Percentiles rank a stretch among this genome's conserved stretches.
Conservation (phyloP, 2,888 invertebrate species). For the Lutraria lutraria region DNA sequence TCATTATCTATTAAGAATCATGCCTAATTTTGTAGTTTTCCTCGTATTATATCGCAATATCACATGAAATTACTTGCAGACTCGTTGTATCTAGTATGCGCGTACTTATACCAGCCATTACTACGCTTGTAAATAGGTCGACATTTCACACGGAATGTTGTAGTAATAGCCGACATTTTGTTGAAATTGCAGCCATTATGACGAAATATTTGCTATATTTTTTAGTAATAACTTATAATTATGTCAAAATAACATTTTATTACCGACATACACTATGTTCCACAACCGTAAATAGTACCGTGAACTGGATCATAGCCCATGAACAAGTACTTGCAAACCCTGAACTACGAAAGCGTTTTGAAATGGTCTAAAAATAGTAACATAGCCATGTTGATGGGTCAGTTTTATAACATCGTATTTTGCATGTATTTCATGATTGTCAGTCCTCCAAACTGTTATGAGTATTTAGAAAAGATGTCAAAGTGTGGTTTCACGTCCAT, state of each 20-base stretch:
- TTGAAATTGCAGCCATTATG: conserved; percentile 67
- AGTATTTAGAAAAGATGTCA: conserved; percentile 35
- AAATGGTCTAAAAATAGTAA: conserved; percentile 73
- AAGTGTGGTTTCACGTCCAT: conserved; percentile 53
- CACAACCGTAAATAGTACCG: conserved; percentile 77
- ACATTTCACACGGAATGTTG: conserved; percentile 32
- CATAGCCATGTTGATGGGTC: conserved; percentile 69
- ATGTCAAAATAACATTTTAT: background rate
- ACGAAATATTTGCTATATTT: conserved; percentile 28
- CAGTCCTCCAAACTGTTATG: conserved; percentile 18
- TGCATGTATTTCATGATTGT: conserved; percentile 39
- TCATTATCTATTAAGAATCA: conserved; percentile 3
- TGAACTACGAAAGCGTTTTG: conserved; percentile 65
- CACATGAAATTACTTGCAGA: background rate
- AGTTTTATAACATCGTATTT: conserved; percentile 71
- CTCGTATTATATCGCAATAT: background rate
- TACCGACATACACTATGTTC: background rate
- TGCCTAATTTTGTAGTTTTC: background rate
- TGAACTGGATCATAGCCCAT: conserved; percentile 72
- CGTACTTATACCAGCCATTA: conserved; percentile 73
- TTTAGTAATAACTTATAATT: background rate
- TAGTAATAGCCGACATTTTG: conserved; percentile 35
- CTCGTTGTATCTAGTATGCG: conserved; percentile 33
- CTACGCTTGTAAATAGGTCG: conserved; percentile 71
- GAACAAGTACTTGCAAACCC: conserved; percentile 79